Evolutionary conservation across 1,140 invertebrate species (phyloP).

Genomic region (Neodiprion virginianus): DNA sequence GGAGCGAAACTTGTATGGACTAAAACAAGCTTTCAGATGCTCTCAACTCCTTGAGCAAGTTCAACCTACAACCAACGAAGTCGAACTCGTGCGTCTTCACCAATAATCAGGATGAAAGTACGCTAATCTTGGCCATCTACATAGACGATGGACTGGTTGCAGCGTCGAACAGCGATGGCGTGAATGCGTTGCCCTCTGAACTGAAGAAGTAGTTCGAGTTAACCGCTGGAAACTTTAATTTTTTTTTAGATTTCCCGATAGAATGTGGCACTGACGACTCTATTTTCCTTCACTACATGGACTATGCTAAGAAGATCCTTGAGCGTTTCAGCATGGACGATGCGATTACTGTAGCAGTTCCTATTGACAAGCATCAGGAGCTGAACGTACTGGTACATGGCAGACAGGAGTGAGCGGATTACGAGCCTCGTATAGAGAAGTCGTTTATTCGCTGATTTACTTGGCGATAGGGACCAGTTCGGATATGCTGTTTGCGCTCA

Average conservation of each 20-base stretch:
- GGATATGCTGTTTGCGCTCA: conserved; percentile 34
- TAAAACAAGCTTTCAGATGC: conserved; percentile 53
- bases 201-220: conserved; percentile 28
- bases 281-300: conserved; percentile 27
- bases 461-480: conserved; percentile 14
- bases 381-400: conserved; percentile 31
- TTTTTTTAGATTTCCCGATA: conserved; percentile 23
- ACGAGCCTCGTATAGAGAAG: conserved; percentile 6
- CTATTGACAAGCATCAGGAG: conserved; percentile 20
- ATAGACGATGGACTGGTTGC: conserved; percentile 23
- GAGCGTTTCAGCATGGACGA: conserved; percentile 23
- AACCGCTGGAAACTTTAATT: conserved; percentile 19
- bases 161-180: conserved; percentile 14
- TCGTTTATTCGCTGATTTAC: conserved; percentile 3
- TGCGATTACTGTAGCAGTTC: conserved; percentile 18
- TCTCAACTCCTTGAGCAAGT: conserved; percentile 35
- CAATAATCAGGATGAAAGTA: conserved; percentile 34
- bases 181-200: not conserved
- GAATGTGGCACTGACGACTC: conserved; percentile 16
- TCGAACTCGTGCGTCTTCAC: conserved; percentile 39
- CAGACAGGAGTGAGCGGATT: conserved; percentile 20
- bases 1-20: conserved; percentile 52
- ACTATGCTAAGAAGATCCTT: conserved; percentile 18
- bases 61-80: conserved; percentile 34
- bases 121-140: conserved; percentile 31